Evolutionary conservation across 2,113 vertebrate genomes (phyloP), one percentile per base, ranked within the genome.

Genomic region (Sander lucioperca): DNA sequence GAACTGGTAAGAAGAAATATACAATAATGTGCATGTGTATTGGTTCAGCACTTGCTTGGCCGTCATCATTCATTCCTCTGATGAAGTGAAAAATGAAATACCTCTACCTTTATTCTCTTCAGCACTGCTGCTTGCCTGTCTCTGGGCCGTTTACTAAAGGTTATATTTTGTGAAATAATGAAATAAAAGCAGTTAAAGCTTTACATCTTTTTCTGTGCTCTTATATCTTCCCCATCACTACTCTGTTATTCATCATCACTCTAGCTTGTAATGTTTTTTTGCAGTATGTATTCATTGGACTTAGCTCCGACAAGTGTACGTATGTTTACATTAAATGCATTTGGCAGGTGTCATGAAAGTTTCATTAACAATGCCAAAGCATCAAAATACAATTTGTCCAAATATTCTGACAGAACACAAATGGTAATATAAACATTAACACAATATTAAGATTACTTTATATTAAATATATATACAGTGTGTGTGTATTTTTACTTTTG

Each of bases 1-100:
- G 91, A 93, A 95, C 72, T 97, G 97, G 98, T 95, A 87, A 92
- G 91, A 68, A 18, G 5, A 78, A 25, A 74, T 48, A 25, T 6
- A n/a, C 10, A 43, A 11, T 43, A 11, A 11, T 19, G 10, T 65
- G 0, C 16, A 15, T 87, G 47, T 65, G 59, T 50, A 30, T 36
- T 77, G 23, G n/a, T 30, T 78, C 58, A 65, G n/a, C 54, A 61
- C 10, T 77, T 50, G 30, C 19, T 83, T 10, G 33, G 18, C 50
- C 1, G 0, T 83, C 56, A 39, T 18, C 33, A 18, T 23, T 58
- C 16, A 27, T 58, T 54, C n/a, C 48, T 6, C 11, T 68, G 43
- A 57, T 43, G 23, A 43, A 14, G 23, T 70, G 19, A 72, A 73
- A 43, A 74, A 80, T 75, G 1, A 72, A 63, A 64, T 19, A 43